Evolutionary conservation across 1,140 invertebrate species (phyloP).

Genomic region (Drosophila erecta): DNA sequence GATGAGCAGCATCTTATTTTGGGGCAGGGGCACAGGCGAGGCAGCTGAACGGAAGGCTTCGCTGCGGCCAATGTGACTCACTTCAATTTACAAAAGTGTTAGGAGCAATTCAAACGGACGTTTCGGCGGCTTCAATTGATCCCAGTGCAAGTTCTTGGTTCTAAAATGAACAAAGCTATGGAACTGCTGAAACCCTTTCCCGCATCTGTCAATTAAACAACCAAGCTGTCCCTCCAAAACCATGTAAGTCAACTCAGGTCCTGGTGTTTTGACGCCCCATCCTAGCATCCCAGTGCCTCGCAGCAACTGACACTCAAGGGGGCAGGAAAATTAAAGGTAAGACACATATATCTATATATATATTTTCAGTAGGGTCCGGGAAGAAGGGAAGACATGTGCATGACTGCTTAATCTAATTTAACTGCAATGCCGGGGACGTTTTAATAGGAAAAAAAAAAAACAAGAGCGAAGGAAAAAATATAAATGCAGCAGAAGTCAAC

Average conservation of each 20-base stretch:
- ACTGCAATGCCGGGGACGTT: slow-evolving; percentile 51
- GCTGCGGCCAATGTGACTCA: neutral
- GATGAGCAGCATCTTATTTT: neutral
- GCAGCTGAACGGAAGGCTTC: slow-evolving; percentile 1
- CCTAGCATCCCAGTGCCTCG: neutral
- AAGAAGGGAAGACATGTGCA: slow-evolving; percentile 63
- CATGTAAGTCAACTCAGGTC: neutral
- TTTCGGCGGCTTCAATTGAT: neutral
- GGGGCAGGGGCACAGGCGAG: neutral
- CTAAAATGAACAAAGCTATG: too few species aligned
- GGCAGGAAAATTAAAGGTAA: slow-evolving; percentile 20
- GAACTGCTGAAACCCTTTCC: too few species aligned
- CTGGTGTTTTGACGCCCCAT: neutral
- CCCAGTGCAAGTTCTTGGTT: too few species aligned
- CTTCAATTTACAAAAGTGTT: neutral
- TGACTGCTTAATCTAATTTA: slow-evolving; percentile 81
- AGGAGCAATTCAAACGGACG: neutral
- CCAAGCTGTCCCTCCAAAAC: neutral
- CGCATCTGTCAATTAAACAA: neutral
- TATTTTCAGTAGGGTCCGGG: neutral
- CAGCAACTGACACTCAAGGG: slow-evolving; percentile 26
- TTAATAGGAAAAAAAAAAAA: slow-evolving; percentile 46
- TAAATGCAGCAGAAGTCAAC: slow-evolving; percentile 28
- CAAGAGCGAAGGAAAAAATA: slow-evolving; percentile 19
- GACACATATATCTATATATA: neutral